phyloP scores from a whole-genome alignment of 2,797 vertebrate species.

The Leptatherina wallacei region DNA sequence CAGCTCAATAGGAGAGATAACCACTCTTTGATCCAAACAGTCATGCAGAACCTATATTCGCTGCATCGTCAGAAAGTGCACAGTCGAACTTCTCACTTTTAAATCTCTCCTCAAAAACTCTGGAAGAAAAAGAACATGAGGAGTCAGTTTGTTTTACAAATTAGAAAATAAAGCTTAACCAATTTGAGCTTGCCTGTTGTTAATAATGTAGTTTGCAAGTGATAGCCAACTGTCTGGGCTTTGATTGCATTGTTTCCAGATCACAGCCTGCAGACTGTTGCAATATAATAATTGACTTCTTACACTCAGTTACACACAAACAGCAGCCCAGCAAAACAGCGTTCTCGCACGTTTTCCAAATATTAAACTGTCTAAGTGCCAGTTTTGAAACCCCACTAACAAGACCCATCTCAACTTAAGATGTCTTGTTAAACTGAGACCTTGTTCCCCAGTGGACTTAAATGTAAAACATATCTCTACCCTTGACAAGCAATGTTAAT shows the following conservation, averaged over 20 bases:
- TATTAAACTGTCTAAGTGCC: conserved; percentile 70
- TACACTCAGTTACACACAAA: conserved; percentile 62
- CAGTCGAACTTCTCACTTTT: conserved; percentile 82
- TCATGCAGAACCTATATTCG: conserved; percentile 89
- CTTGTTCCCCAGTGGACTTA: conserved; percentile 82
- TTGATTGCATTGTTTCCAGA: conserved; percentile 55
- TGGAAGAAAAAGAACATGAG: conserved; percentile 43
- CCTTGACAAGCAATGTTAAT: conserved; percentile 86
- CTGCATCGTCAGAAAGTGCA: conserved; percentile 86
- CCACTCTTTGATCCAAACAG: conserved; percentile 93
- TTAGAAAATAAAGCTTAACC: conserved; percentile 22
- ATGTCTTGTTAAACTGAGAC: conserved; percentile 83
- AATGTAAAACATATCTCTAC: conserved; percentile 85
- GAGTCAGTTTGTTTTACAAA: conserved; percentile 24
- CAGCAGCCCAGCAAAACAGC: conserved; percentile 32
- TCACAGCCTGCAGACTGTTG: conserved; percentile 52
- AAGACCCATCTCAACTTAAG: conserved; percentile 76
- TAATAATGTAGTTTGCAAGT: conserved; percentile 43
- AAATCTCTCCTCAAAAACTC: conserved; percentile 86
- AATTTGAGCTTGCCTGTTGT: conserved; percentile 29
- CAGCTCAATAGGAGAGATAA: conserved; percentile 97
- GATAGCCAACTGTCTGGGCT: conserved; percentile 38
- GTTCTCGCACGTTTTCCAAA: conserved; percentile 61
- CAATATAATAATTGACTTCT: conserved; percentile 64
- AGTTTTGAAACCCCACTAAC: conserved; percentile 69